Conservation (phyloP, 1,140 invertebrate genomes). For the Anastrepha ludens region DNA sequence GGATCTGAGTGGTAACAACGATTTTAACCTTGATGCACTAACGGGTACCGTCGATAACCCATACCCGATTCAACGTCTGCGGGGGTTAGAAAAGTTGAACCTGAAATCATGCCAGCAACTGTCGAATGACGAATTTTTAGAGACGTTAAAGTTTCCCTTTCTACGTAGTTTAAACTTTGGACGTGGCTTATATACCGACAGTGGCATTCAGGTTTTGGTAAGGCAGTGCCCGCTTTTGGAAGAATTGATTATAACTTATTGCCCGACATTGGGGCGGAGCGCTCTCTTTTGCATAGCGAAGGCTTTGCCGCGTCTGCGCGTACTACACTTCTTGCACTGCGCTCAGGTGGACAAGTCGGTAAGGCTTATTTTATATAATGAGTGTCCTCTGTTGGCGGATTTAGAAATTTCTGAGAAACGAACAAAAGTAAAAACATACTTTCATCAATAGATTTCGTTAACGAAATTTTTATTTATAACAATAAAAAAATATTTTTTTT, state of each 20-base stretch:
- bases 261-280: conserved; percentile 14
- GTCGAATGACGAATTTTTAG: background rate
- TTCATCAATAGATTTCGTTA: background rate
- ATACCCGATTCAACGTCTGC: conserved; percentile 55
- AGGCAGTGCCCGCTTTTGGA: background rate
- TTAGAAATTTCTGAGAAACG: conserved; percentile 40
- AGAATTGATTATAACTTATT: conserved; percentile 6
- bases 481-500: too few species aligned
- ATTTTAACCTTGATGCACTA: conserved; percentile 64
- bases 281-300: conserved; percentile 19
- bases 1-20: conserved; percentile 64
- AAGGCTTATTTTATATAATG: background rate
- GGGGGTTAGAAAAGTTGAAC: conserved; percentile 26
- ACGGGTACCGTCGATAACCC: conserved; percentile 60
- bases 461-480: too few species aligned
- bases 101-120: conserved; percentile 25
- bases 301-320: conserved; percentile 13
- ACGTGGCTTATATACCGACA: conserved; percentile 7
- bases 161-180: conserved; percentile 23
- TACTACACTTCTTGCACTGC: background rate
- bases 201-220: background rate
- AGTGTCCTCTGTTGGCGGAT: background rate
- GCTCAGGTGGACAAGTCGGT: conserved; percentile 27
- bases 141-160: background rate
- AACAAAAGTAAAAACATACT: background rate